Conservation (phyloP, 2,888 invertebrate species). For the Cataglyphis albicans region DNA sequence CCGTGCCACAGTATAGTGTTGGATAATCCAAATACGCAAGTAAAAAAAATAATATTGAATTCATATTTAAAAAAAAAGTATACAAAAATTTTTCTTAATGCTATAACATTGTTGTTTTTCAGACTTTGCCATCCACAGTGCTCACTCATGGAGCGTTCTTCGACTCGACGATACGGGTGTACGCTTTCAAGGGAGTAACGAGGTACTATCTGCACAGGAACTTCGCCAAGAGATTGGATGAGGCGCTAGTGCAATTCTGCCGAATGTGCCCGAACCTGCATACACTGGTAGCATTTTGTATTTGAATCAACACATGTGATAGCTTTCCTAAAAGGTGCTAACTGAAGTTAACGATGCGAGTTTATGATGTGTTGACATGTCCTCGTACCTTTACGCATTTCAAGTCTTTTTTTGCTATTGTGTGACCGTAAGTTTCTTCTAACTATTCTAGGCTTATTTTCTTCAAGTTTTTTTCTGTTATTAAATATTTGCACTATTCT, state of each 20-base stretch:
- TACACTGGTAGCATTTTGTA: conserved; percentile 88
- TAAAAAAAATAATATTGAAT: conserved; percentile 56
- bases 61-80: not conserved
- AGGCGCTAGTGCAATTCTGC: conserved; percentile 89
- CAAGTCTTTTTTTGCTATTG: conserved; percentile 52
- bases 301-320: conserved; percentile 67
- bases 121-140: conserved; percentile 78
- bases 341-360: conserved; percentile 64
- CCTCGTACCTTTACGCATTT: conserved; percentile 49
- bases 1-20: conserved; percentile 84
- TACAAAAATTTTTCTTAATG: not conserved
- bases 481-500: conserved; percentile 1
- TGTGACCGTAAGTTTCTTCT: conserved; percentile 62
- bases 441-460: conserved; percentile 45
- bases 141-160: conserved; percentile 81
- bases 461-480: not conserved
- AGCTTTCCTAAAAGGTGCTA: conserved; percentile 55
- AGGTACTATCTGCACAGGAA: conserved; percentile 89
- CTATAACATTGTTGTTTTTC: conserved; percentile 40
- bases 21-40: conserved; percentile 82
- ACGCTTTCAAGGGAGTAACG: conserved; percentile 90
- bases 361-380: conserved; percentile 67
- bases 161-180: conserved; percentile 88
- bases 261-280: conserved; percentile 90
- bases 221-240: conserved; percentile 91